These are phyloP conservation scores for Grapholita molesta DNA, from an alignment of 1,140 invertebrate species.

Conservation along the genomic window DNA sequence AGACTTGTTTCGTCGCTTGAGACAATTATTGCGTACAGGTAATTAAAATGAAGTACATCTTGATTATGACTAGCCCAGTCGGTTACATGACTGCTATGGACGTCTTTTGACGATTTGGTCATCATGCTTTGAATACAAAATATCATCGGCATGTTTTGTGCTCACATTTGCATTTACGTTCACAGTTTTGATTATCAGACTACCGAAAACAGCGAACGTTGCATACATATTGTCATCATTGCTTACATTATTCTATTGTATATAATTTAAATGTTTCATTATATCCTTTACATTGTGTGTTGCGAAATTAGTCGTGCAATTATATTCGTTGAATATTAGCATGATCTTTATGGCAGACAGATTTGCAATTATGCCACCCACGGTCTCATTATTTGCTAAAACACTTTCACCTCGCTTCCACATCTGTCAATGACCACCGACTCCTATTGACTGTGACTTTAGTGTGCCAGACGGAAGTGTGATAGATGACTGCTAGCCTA, in stretches of 20 bases:
- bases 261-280: conserved; percentile 6
- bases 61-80: not conserved
- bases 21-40: not conserved
- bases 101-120: conserved; percentile 16
- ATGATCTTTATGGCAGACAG: conserved; percentile 37
- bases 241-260: conserved; percentile 1
- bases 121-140: conserved; percentile 21
- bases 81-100: not conserved
- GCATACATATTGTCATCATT: conserved; percentile 14
- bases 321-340: conserved; percentile 31
- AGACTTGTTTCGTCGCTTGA: not conserved
- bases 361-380: conserved; percentile 40
- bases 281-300: not conserved
- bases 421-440: conserved; percentile 30
- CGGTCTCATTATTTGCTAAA: conserved; percentile 35
- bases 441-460: conserved; percentile 13
- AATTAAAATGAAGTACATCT: not conserved
- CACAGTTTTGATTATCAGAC: not conserved
- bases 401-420: conserved; percentile 44
- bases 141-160: conserved; percentile 10
- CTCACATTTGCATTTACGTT: conserved; percentile 5
- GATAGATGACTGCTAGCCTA: not conserved
- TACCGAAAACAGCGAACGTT: not conserved
- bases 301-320: conserved; percentile 8
- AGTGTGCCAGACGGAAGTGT: conserved; percentile 5